Evolutionary conservation across 2,888 invertebrate species (phyloP).

Genomic region (Mythimna lalbum): DNA sequence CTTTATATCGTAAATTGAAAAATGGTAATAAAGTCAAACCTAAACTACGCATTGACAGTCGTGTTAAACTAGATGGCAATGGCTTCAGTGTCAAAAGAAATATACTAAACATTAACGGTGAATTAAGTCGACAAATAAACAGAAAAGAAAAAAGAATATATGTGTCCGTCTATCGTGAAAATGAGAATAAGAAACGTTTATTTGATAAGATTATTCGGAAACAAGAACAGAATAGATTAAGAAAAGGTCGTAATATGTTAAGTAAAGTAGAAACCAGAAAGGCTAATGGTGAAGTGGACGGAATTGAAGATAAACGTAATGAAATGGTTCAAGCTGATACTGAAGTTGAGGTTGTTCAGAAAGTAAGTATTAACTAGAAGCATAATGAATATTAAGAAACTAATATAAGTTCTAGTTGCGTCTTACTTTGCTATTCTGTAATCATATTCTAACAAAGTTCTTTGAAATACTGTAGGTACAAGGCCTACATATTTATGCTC

Average conservation of each 20-base stretch:
- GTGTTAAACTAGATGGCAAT: conserved; percentile 79
- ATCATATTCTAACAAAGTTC: conserved; percentile 28
- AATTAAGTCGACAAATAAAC: conserved; percentile 57
- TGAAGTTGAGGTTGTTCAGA: conserved; percentile 58
- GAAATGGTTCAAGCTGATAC: conserved; percentile 64
- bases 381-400: conserved; percentile 8
- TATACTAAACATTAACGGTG: conserved; percentile 59
- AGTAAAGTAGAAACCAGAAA: conserved; percentile 38
- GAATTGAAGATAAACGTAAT: conserved; percentile 53
- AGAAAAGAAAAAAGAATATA: conserved; percentile 63
- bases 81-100: conserved; percentile 73
- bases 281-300: conserved; percentile 34
- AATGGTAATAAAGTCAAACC: conserved; percentile 67
- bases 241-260: conserved; percentile 52
- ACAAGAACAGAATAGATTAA: conserved; percentile 32
- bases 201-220: conserved; percentile 18
- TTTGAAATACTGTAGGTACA: conserved; percentile 18
- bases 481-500: conserved; percentile 13
- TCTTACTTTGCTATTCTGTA: conserved; percentile 5
- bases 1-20: conserved; percentile 80
- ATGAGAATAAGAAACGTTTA: conserved; percentile 37
- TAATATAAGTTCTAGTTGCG: conserved; percentile 11
- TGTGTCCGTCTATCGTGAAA: conserved; percentile 71
- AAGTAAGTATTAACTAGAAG: conserved; percentile 64
- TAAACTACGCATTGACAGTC: conserved; percentile 69